Base-by-base conservation (phyloP, 1,140 invertebrate genomes). In the Ips nitidus region DNA sequence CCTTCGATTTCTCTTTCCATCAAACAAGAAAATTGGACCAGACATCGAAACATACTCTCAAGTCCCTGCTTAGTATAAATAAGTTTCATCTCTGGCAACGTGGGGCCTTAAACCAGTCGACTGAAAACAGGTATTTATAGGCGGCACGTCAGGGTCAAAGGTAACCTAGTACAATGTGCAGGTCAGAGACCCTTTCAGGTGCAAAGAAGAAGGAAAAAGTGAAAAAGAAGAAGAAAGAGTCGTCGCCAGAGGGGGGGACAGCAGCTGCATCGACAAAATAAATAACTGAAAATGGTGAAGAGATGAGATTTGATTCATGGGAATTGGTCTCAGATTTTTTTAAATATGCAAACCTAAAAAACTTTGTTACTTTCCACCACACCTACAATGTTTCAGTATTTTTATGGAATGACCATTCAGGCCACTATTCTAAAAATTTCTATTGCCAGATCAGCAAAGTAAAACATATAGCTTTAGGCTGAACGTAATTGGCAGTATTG, bases 131-230 rank as follows among this genome's bases (percentile, higher is more conserved):
- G 69, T 71, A 71, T 71, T 71, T 71, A 71, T 72, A 68, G 68
- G 55, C 50, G 71, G 71, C 64, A 73, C 70, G 71, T 70, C 71
- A 69, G 69, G 71, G 71, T 73, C 68, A 73, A 69, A 73, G 71
- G 71, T 73, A 68, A 64, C 68, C 59, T 73, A 69, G 67, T 70
- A 73, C 71, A 69, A 73, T 73, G 71, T 65, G 63, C 62, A 60
- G 71, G 71, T 73, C 71, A 62, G 52, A 69, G 71, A 73, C 71
- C 71, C 71, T 56, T 70, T 66, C 69, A 71, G 69, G 60, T 71
- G 69, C 63, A 66, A 61, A 61, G 42, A 63, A 66, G 58, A 52
- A 70, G 59, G 58, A 41, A 67, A 67, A 56, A 58, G 43, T 47
- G 53, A 40, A 41, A 47, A 41, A 55, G 38, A 53, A 45, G 43